phyloP scores from a whole-genome alignment of 2,113 vertebrate species.

The Ophthalmolycus amberensis region DNA sequence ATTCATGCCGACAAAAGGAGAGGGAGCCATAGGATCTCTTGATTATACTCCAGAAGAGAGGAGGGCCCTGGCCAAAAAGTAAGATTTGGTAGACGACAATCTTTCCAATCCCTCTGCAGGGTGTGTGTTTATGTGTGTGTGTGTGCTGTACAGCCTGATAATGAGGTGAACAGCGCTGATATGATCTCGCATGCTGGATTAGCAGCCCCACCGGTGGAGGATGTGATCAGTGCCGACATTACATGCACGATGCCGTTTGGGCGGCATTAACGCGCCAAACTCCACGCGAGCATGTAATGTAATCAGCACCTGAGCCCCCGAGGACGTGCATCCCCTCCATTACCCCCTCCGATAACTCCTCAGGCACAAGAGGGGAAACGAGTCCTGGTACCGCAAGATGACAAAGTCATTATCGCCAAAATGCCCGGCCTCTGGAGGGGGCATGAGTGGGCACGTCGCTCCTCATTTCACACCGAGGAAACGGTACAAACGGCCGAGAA shows the following conservation, averaged over 20 bases:
- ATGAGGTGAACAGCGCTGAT: constrained; percentile 6
- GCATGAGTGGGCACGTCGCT: constrained; percentile 49
- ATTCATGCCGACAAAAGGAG: constrained; percentile 99
- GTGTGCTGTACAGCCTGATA: constrained; percentile 7
- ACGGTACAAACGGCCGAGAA: constrained; percentile 12
- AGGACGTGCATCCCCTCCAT: neutral
- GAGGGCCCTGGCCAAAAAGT: constrained; percentile 96
- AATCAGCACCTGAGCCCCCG: constrained; percentile 39
- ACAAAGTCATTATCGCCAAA: constrained; percentile 37
- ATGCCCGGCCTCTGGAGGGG: constrained; percentile 4
- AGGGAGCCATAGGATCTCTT: constrained; percentile 97
- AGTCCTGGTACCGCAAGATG: constrained; percentile 1
- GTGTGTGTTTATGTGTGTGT: neutral
- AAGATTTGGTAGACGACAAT: constrained; percentile 74
- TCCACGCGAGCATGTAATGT: neutral
- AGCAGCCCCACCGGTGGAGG: neutral
- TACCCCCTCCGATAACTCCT: neutral
- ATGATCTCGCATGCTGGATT: neutral
- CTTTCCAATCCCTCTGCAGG: constrained; percentile 12
- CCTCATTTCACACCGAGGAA: constrained; percentile 47
- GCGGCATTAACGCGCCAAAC: neutral
- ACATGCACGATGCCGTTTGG: neutral
- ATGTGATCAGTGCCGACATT: neutral
- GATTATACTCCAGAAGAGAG: constrained; percentile 98
- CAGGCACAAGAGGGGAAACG: constrained; percentile 17